phyloP scores from a whole-genome alignment of 2,888 invertebrate genomes.

The Harmothoe impar region DNA sequence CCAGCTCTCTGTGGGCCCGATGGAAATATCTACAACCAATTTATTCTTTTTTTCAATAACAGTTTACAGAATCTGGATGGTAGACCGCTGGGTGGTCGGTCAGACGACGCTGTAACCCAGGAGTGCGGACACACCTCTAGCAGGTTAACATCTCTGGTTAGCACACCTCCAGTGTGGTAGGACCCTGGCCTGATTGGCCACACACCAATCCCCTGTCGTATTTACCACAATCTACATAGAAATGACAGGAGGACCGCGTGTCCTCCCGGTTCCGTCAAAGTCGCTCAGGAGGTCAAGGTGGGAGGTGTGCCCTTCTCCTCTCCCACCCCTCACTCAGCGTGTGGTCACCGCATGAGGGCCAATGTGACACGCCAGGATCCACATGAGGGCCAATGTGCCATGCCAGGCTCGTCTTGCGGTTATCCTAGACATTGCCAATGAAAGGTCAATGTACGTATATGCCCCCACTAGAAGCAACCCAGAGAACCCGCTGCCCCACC shows the following conservation, averaged over 20 bases:
- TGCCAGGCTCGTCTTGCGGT: background rate
- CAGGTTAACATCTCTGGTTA: background rate
- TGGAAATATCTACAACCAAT: background rate
- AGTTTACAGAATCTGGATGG: background rate
- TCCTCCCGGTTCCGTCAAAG: background rate
- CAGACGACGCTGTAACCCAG: background rate
- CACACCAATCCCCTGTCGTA: constrained; percentile 1
- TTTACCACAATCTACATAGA: constrained; percentile 52
- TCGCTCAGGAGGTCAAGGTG: background rate
- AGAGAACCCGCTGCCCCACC: background rate
- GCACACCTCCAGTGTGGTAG: background rate
- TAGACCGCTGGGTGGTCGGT: background rate
- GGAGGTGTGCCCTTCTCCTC: background rate
- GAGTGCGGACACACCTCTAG: too few relatives aligned
- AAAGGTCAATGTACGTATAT: background rate
- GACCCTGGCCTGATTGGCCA: background rate
- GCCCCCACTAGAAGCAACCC: background rate
- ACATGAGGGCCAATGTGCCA: constrained; percentile 1
- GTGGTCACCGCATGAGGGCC: background rate
- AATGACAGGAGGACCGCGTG: constrained; percentile 3
- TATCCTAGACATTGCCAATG: background rate
- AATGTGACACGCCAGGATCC: background rate
- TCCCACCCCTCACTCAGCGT: background rate
- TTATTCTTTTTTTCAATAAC: too few relatives aligned
- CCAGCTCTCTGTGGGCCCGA: background rate